A percentile compares a stretch with the other conserved stretches of the same genome.
Evolutionary conservation across 1,140 invertebrate species (phyloP).

Genomic region (Pinna nobilis): DNA sequence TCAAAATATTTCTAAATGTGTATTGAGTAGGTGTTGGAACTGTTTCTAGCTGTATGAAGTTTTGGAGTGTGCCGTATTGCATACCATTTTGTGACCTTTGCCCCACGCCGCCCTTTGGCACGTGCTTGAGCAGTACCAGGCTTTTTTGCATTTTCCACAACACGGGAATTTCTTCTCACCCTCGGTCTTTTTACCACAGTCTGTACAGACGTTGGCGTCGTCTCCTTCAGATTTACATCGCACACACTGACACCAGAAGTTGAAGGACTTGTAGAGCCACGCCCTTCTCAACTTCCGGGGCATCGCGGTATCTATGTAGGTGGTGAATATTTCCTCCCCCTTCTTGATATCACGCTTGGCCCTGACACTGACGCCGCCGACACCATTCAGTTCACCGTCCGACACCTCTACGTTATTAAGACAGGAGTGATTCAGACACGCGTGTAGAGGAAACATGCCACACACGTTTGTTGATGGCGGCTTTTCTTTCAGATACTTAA

Average conservation of each 20-base stretch:
- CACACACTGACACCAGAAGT: conserved; percentile 69
- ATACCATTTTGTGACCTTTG: conserved; percentile 64
- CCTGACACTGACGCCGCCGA: conserved; percentile 61
- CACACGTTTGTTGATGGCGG: conserved; percentile 53
- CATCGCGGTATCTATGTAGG: conserved; percentile 67
- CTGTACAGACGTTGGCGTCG: conserved; percentile 58
- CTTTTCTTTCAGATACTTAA: conserved; percentile 54
- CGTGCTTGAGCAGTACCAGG: conserved; percentile 68
- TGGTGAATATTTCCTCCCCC: conserved; percentile 64
- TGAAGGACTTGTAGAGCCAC: conserved; percentile 69
- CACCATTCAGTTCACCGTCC: conserved; percentile 53
- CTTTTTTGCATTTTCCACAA: conserved; percentile 66
- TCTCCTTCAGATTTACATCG: conserved; percentile 69
- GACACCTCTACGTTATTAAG: conserved; percentile 67
- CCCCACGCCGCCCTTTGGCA: conserved; percentile 68
- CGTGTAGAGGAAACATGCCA: conserved; percentile 69
- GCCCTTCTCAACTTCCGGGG: conserved; percentile 61
- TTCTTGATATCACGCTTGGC: conserved; percentile 60
- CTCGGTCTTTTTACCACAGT: conserved; percentile 54
- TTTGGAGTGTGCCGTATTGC: conserved; percentile 34
- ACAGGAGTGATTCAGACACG: conserved; percentile 69
- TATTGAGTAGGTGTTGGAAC: too few relatives aligned
- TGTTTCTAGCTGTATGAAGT: conserved; percentile 6
- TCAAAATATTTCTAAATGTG: too few relatives aligned
- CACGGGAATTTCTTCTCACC: conserved; percentile 58